Conservation (phyloP, 1,140 invertebrate species). For the Meloidogyne hapla region DNA sequence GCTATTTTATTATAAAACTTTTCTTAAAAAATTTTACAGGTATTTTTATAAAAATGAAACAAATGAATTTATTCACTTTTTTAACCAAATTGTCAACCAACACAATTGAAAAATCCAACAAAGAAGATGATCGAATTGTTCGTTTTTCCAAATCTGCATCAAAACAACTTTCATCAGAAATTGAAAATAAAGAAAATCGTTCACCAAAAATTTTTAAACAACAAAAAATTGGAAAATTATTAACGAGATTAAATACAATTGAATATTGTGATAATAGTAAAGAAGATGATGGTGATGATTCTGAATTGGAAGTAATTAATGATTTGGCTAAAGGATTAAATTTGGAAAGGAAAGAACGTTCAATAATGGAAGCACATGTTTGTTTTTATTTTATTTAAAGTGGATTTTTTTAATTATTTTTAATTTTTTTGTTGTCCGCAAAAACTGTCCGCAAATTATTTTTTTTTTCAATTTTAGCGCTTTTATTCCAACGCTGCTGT, state of each 20-base stretch:
- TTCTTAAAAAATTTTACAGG: neutral
- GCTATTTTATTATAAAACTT: neutral
- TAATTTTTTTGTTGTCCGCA: too few species aligned
- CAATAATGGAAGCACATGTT: neutral
- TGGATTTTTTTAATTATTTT: too few species aligned
- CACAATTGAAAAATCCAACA: neutral
- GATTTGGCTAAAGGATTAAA: neutral
- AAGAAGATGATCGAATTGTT: neutral
- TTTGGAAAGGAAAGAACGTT: neutral
- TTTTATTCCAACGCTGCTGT: slow-evolving; percentile 5
- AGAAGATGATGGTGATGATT: neutral
- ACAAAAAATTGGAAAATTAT: neutral
- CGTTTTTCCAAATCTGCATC: neutral
- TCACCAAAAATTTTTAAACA: neutral
- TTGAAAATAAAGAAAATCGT: neutral
- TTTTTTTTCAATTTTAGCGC: neutral
- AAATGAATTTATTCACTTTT: neutral
- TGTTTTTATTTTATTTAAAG: neutral
- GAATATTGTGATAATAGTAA: neutral
- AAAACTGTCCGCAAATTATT: too few species aligned
- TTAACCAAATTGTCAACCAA: neutral
- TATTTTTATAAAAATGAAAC: neutral
- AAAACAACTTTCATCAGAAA: neutral
- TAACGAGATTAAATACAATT: neutral
- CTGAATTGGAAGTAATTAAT: neutral